Percentiles rank a stretch among this genome's conserved stretches.
Evolutionary conservation across 2,888 invertebrate species (phyloP).

Genomic region (Tetragnatha montana): DNA sequence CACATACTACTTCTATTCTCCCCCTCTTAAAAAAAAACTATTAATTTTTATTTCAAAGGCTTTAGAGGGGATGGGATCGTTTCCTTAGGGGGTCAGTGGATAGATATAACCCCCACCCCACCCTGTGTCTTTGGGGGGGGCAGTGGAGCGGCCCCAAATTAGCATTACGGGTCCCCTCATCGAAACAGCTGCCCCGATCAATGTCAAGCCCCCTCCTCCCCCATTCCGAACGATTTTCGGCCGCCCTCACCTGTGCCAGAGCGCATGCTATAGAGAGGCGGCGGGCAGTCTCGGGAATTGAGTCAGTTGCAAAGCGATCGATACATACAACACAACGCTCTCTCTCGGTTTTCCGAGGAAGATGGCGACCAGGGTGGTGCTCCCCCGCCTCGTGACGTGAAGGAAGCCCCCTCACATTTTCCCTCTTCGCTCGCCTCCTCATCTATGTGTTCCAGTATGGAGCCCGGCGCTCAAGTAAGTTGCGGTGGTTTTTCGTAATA

Average conservation of each 20-base stretch:
- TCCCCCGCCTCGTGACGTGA: slow-evolving; percentile 39
- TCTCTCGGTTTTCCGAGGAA: slow-evolving; percentile 39
- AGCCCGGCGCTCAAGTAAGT: slow-evolving; percentile 41
- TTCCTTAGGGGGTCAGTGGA: neutral
- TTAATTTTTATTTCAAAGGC: no score
- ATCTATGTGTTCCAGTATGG: slow-evolving; percentile 25
- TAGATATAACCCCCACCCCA: neutral
- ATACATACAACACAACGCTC: slow-evolving; percentile 14
- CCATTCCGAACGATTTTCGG: neutral
- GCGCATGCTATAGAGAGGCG: slow-evolving; percentile 18
- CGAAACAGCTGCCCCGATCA: slow-evolving; percentile 44
- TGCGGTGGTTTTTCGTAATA: no score
- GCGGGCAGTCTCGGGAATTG: slow-evolving; percentile 24
- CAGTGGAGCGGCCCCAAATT: slow-evolving; percentile 17
- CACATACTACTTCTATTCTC: neutral
- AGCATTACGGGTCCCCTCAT: slow-evolving; percentile 12
- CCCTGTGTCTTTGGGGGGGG: neutral
- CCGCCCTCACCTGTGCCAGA: slow-evolving; percentile 45
- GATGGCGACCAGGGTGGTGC: slow-evolving; percentile 50
- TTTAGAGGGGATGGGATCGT: neutral
- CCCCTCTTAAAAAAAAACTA: neutral
- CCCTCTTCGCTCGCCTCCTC: neutral
- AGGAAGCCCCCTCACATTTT: neutral
- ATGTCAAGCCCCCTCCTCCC: slow-evolving; percentile 6
- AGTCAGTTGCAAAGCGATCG: slow-evolving; percentile 56